Evolutionary conservation across 2,113 vertebrate species (phyloP), one percentile per base, ranked within the genome.

Genomic region (Oncorhynchus tshawytscha): DNA sequence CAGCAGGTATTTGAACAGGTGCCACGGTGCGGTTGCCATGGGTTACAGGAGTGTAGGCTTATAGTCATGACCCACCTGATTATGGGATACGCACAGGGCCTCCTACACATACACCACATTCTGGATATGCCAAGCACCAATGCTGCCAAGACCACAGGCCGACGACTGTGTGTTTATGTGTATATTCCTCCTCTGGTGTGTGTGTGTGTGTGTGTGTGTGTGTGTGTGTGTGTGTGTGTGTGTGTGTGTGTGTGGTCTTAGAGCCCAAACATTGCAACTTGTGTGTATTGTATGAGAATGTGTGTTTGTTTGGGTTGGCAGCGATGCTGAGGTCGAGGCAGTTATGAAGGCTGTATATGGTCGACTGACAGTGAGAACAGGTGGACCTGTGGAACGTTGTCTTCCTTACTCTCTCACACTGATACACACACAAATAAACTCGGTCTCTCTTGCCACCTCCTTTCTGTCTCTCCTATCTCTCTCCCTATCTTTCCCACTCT

Each of bases 21-120:
- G 22, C 60, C 72, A 31, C 78, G 75, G 82, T 84, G 82, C 82
- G 84, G 81, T 78, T 54, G 3, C 7, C 57, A 39, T 64, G 45
- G 70, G 70, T 57, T 57, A 54, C 6, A 27, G 51, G 77, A 45
- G 24, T 60, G 59, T 68, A 85, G 73, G 76, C 31, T 31, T 60
- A 59, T 9, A 75, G 72, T 77, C 73, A 72, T 49, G 51, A 66
- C 62, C 34, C 72, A 74, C 78, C 65, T 85, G 73, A 85, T 77
- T 84, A 77, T 45, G 20, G 66, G 57, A 18, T 25, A 6, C 45
- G 73, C 49, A 3, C 72, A 16, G 0, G 66, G 57, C 65, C 64
- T 85, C 1, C 67, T 78, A 69, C 67, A 71, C 48, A 8, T 74
- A n/a, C 15, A 66, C 78, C 75, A 57, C 74, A 66, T 25, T 71